These are phyloP conservation scores for Mamestra brassicae DNA, from an alignment of 2,888 invertebrate species.

Conservation along the genomic window DNA sequence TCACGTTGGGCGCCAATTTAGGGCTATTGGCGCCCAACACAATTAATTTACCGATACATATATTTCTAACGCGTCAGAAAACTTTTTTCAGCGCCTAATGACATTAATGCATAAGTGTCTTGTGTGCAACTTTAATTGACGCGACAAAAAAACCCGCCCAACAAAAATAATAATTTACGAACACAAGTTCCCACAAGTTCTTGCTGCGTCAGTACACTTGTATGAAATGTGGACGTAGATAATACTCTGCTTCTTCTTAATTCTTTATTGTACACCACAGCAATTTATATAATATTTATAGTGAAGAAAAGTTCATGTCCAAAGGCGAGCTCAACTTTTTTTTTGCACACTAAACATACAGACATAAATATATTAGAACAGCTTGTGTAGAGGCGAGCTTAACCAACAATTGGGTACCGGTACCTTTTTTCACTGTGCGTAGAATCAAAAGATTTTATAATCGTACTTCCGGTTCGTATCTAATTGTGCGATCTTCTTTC, in stretches of 20 bases:
- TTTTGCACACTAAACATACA: too few species aligned
- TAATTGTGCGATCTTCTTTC: conserved; percentile 4
- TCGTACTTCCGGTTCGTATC: neutral
- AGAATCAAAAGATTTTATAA: conserved; percentile 29
- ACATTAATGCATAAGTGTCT: too few species aligned
- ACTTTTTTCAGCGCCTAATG: neutral
- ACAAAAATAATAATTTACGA: neutral
- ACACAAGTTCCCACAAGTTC: neutral
- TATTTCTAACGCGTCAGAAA: neutral
- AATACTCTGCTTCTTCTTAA: too few species aligned
- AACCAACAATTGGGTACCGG: neutral
- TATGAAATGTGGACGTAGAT: too few species aligned
- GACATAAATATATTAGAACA: neutral
- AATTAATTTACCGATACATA: neutral
- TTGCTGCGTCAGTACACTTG: too few species aligned
- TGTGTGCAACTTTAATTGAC: too few species aligned
- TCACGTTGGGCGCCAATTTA: neutral
- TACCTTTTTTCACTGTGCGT: neutral
- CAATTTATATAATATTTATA: too few species aligned
- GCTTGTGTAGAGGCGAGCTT: neutral
- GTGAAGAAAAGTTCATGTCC: too few species aligned
- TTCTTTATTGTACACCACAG: too few species aligned
- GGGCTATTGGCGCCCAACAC: neutral
- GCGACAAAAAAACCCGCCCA: too few species aligned
- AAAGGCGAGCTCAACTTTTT: too few species aligned